Evolutionary conservation across 35 echinoderm and acorn worm species (phyloP).

Genomic region (Patiria miniata): DNA sequence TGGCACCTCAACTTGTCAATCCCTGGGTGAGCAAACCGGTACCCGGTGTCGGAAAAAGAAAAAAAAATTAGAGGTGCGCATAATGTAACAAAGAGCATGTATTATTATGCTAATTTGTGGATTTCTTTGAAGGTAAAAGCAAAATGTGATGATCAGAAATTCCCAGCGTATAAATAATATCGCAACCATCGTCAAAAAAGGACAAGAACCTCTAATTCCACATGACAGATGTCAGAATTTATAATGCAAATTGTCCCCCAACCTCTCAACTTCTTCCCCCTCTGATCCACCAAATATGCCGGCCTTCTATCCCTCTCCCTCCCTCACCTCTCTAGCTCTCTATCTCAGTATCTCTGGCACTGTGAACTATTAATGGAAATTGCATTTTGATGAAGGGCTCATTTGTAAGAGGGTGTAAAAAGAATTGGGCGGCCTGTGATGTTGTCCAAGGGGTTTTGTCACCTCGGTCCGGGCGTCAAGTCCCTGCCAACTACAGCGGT

Average conservation of each 20-base stretch:
- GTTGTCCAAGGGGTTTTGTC: slow-evolving; percentile 23
- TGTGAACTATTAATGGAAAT: slow-evolving; percentile 34
- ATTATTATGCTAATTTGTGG: not conserved
- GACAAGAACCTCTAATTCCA: not conserved
- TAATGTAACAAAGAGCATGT: not conserved
- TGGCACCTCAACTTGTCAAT: slow-evolving; percentile 25
- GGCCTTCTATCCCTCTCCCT: not conserved
- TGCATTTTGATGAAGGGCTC: slow-evolving; percentile 19
- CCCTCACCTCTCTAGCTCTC: too few relatives aligned
- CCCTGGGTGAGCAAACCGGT: slow-evolving; percentile 4
- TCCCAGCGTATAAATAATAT: not conserved
- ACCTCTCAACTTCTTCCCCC: not conserved
- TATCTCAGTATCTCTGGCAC: not conserved
- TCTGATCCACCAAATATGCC: not conserved
- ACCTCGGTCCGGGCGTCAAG: not conserved
- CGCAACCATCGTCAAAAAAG: not conserved
- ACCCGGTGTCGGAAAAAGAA: not conserved
- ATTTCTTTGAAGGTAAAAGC: not conserved
- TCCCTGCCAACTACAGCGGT: slow-evolving; percentile 16
- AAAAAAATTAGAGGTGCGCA: not conserved
- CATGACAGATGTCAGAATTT: slow-evolving; percentile 4
- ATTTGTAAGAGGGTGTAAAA: slow-evolving; percentile 20
- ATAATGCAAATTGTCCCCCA: slow-evolving; percentile 13
- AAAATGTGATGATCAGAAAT: not conserved
- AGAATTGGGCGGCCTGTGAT: slow-evolving; percentile 8